Evolutionary conservation across 2,888 invertebrate genomes (phyloP).

Genomic region (Tetropium fuscum): DNA sequence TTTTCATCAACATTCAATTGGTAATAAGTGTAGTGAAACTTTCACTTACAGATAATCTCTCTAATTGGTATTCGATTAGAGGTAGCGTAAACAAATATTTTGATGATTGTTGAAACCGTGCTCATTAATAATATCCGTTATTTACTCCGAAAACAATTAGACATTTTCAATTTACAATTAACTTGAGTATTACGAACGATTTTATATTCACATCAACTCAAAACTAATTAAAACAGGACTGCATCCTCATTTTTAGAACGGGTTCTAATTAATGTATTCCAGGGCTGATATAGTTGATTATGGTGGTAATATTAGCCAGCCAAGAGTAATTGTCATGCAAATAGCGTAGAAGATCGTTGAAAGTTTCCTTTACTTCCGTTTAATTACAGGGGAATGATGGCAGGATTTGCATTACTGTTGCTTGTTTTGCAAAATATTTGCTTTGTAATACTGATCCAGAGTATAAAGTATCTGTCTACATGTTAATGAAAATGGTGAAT

Average conservation of each 20-base stretch:
- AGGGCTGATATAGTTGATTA: slow-evolving; percentile 16
- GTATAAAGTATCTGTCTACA: not conserved
- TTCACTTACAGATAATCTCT: too few relatives aligned
- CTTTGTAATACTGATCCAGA: slow-evolving; percentile 14
- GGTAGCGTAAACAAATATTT: too few relatives aligned
- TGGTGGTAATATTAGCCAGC: slow-evolving; percentile 11
- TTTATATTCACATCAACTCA: too few relatives aligned
- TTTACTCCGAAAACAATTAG: too few relatives aligned
- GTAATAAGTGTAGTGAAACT: too few relatives aligned
- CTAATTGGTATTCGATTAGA: too few relatives aligned
- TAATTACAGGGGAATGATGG: slow-evolving; percentile 11
- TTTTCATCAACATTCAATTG: too few relatives aligned
- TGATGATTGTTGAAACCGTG: too few relatives aligned
- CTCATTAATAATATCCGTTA: too few relatives aligned
- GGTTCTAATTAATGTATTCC: slow-evolving; percentile 8
- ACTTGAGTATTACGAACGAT: too few relatives aligned
- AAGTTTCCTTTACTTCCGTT: slow-evolving; percentile 20
- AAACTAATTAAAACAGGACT: not conserved
- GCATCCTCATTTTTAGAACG: not conserved
- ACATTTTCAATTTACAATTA: too few relatives aligned
- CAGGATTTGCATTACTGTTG: slow-evolving; percentile 18
- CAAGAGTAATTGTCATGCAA: slow-evolving; percentile 25
- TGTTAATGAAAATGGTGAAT: not conserved
- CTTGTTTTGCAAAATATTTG: slow-evolving; percentile 11
- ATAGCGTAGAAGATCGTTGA: slow-evolving; percentile 18